These are phyloP conservation scores for rabbit (Oryctolagus cuniculus) DNA, from an alignment of 2,113 vertebrate species.

Conservation along the genomic window DNA sequence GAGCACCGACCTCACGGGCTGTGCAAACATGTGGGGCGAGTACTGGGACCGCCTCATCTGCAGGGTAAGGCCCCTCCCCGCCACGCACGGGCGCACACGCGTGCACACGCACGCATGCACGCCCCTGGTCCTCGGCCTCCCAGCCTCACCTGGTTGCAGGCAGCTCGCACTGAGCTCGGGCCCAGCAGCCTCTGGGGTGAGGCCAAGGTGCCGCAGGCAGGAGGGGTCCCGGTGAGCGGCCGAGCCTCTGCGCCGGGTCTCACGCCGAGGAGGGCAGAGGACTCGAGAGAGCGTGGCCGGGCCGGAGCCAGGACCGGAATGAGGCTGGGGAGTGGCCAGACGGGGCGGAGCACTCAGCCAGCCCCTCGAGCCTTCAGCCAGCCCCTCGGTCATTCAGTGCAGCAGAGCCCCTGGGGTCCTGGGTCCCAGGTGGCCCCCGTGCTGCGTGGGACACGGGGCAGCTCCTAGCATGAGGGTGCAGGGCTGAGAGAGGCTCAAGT, in stretches of 20 bases:
- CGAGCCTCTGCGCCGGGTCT: not conserved
- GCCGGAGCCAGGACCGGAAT: not conserved
- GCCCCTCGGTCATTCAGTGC: too few species aligned
- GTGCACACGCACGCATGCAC: too few species aligned
- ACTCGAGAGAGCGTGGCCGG: not conserved
- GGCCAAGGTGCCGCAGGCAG: too few species aligned
- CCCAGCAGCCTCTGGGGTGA: not conserved
- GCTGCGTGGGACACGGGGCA: too few species aligned
- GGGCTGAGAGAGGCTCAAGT: too few species aligned
- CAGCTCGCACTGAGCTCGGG: not conserved
- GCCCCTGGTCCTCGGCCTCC: not conserved
- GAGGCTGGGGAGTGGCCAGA: too few species aligned
- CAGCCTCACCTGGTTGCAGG: not conserved
- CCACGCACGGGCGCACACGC: too few species aligned
- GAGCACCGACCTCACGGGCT: slow-evolving; percentile 91
- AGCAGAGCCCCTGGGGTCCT: too few species aligned
- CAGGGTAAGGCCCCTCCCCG: slow-evolving; percentile 86
- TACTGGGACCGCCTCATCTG: slow-evolving; percentile 94
- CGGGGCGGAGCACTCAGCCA: not conserved
- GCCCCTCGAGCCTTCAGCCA: not conserved
- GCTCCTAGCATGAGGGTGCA: too few species aligned
- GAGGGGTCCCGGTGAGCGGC: not conserved
- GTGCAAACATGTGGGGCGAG: slow-evolving; percentile 96
- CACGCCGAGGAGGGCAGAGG: not conserved
- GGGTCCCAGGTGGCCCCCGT: too few species aligned